Evolutionary conservation across 2,113 vertebrate species (phyloP), one percentile per base, ranked within the genome.

Genomic region (Pristiophorus japonicus): DNA sequence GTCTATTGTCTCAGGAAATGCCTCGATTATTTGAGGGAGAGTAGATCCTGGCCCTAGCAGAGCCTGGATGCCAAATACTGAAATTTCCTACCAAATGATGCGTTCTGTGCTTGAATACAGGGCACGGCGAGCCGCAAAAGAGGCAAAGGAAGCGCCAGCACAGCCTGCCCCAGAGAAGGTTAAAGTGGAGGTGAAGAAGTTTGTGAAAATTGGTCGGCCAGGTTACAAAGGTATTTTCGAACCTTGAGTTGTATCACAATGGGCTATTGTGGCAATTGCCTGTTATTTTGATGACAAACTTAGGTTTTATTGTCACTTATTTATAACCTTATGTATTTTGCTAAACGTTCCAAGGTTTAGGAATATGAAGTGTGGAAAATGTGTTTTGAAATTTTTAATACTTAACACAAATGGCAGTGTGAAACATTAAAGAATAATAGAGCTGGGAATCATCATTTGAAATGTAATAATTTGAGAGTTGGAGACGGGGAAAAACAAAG

Each of bases 151-250:
- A 96, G 98, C 99, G 78, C 99, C 99, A 0, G 99, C 99, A 95
- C 99, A 99, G 96, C 99, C 99, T 0, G 99, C 99, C 0, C 99
- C 99, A 0, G 99, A 99, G 42, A 99, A 99, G 95, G 99, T 99
- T 81, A 99, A 99, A 96, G 99, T 99, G 90, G 99, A 99, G 96
- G 99, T 99, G 95, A 99, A 98, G 97, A 99, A 99, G 95, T 99
- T 99, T 97, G 99, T 99, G 95, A 99, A 99, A 97, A 99, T 99
- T 0, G 99, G 99, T 3, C 98, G 99, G 8, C 99, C 99, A 0
- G 99, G 99, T 95, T 99, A 99, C 96, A 99, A 99, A 98, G 99
- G 99, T 99, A 65, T 0, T 70, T 81, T 45, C 38, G 1, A 81
- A 45, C 75, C 75, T 81, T 38, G 75, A 42, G n/a, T 78, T 63